Conservation (phyloP, 2,888 invertebrate species). For the Dynastes grantii region DNA sequence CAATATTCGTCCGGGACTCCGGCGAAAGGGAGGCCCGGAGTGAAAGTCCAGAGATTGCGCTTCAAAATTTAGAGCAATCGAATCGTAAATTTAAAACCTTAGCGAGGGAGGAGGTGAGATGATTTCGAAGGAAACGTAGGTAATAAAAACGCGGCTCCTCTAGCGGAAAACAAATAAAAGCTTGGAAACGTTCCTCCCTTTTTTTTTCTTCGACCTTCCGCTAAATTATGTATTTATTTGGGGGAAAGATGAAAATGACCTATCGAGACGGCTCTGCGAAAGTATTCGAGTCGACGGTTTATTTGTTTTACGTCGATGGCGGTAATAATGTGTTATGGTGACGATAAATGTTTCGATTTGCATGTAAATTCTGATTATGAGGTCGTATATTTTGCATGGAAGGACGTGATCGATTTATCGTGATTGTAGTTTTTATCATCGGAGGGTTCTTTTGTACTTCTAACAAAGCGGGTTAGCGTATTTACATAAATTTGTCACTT, state of each 20-base stretch:
- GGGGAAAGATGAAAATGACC: constrained; percentile 15
- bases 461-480: no score
- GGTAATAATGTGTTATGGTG: neutral
- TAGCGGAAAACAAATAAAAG: constrained; percentile 25
- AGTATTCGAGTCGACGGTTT: neutral
- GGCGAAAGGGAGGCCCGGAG: neutral
- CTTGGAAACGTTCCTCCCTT: neutral
- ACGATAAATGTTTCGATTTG: neutral
- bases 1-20: constrained; percentile 3
- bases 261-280: neutral
- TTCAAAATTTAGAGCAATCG: constrained; percentile 3
- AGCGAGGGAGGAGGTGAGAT: neutral
- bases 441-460: no score
- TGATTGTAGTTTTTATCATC: no score
- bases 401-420: no score
- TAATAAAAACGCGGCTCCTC: constrained; percentile 21
- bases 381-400: neutral
- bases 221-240: constrained; percentile 31
- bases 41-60: constrained; percentile 34
- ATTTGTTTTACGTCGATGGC: constrained; percentile 13
- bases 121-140: constrained; percentile 15
- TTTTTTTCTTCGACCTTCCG: neutral
- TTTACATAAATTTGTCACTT: no score
- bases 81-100: neutral
- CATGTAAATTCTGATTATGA: neutral